Conservation (phyloP, 2,888 invertebrate genomes). For the Drosophila paranaensis region DNA sequence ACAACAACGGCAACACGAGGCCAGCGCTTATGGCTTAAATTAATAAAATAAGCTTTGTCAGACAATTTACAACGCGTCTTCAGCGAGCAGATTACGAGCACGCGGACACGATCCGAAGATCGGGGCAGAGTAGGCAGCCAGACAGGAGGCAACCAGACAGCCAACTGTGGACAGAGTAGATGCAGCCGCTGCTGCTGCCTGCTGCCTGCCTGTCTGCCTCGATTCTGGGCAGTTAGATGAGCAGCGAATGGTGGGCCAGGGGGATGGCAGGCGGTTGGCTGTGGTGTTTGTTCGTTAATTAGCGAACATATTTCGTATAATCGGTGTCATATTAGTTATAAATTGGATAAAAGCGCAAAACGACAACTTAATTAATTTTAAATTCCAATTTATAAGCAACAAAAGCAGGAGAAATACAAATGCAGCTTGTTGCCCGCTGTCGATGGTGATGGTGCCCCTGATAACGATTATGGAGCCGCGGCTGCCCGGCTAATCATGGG, state of each 20-base stretch:
- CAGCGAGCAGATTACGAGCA: conserved; percentile 82
- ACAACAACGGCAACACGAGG: conserved; percentile 49
- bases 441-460: conserved; percentile 66
- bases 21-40: conserved; percentile 80
- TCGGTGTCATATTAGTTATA: conserved; percentile 85
- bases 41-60: conserved; percentile 83
- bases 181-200: conserved; percentile 60
- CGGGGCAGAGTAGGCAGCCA: conserved; percentile 9
- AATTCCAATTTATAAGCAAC: conserved; percentile 82
- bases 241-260: conserved; percentile 8
- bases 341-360: conserved; percentile 84
- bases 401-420: conserved; percentile 36
- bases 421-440: conserved; percentile 20
- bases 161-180: conserved; percentile 9
- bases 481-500: conserved; percentile 44
- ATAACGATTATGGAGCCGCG: conserved; percentile 67
- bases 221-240: conserved; percentile 52
- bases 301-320: conserved; percentile 85
- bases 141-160: neutral
- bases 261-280: conserved; percentile 19
- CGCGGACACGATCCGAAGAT: conserved; percentile 59
- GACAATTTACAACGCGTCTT: conserved; percentile 83
- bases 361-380: conserved; percentile 85
- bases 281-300: conserved; percentile 84
- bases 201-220: conserved; percentile 69